These are phyloP conservation scores for Trachymyrmex cornetzi DNA, from an alignment of 1,140 invertebrate genomes.

Conservation along the genomic window DNA sequence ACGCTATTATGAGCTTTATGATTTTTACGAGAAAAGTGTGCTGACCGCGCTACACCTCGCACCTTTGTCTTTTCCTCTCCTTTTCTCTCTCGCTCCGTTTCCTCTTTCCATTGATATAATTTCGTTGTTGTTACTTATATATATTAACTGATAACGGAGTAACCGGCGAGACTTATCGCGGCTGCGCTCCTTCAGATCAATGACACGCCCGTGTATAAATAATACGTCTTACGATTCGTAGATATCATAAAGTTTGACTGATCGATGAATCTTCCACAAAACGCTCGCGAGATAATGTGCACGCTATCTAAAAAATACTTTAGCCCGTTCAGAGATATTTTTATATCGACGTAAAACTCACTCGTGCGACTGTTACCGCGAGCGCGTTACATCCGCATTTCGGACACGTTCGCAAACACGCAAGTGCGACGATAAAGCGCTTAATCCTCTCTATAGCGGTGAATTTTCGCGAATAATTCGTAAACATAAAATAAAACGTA, in stretches of 20 bases:
- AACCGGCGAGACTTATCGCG: not conserved
- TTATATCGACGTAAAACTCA: constrained; percentile 21
- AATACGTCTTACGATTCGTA: not conserved
- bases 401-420: not conserved
- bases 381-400: not conserved
- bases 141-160: constrained; percentile 28
- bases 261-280: not conserved
- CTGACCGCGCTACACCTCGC: not conserved
- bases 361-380: not conserved
- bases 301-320: not conserved
- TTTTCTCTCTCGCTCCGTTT: not conserved
- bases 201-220: constrained; percentile 17
- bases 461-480: not conserved
- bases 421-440: not conserved
- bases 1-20: constrained; percentile 27
- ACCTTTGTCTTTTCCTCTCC: not conserved
- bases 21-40: constrained; percentile 52
- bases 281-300: constrained; percentile 1
- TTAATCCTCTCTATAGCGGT: constrained; percentile 7
- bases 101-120: constrained; percentile 30
- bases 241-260: constrained; percentile 8
- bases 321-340: constrained; percentile 4
- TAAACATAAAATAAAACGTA: not conserved
- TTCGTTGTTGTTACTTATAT: not conserved
- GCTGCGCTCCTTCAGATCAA: constrained; percentile 3